Evolutionary conservation across 2,888 invertebrate genomes (phyloP).

Genomic region (Pollenia amentaria): DNA sequence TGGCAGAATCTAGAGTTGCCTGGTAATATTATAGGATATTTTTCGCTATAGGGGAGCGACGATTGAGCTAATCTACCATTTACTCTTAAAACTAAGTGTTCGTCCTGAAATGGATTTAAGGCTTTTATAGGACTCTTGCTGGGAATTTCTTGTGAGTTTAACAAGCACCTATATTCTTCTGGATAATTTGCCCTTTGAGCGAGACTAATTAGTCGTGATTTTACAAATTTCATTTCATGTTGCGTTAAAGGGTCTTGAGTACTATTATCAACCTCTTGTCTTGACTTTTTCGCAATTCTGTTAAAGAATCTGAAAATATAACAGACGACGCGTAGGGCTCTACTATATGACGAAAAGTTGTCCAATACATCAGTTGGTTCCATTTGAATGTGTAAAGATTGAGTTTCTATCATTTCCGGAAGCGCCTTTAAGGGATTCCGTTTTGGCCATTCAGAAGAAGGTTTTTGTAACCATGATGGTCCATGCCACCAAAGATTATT

Average conservation of each 20-base stretch:
- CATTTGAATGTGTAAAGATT: not conserved
- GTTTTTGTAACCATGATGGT: not conserved
- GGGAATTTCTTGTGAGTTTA: not conserved
- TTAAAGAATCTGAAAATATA: constrained; percentile 13
- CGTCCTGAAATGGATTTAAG: too few relatives aligned
- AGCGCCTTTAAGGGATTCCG: too few relatives aligned
- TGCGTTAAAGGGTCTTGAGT: not conserved
- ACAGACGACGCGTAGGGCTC: too few relatives aligned
- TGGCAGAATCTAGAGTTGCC: not conserved
- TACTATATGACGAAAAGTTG: not conserved
- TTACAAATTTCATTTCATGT: constrained; percentile 2
- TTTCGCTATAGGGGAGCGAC: not conserved
- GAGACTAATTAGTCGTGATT: not conserved
- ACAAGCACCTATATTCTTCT: not conserved
- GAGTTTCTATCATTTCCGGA: not conserved
- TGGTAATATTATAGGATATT: not conserved
- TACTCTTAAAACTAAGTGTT: not conserved
- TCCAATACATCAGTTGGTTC: too few relatives aligned
- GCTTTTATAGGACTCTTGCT: not conserved
- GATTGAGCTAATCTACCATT: not conserved
- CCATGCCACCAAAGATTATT: not conserved
- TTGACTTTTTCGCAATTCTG: not conserved
- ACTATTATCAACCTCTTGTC: not conserved
- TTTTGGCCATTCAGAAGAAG: not conserved
- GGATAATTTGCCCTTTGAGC: not conserved